phyloP scores from a whole-genome alignment of 1,140 invertebrate species.

The Pollicipes pollicipes region DNA sequence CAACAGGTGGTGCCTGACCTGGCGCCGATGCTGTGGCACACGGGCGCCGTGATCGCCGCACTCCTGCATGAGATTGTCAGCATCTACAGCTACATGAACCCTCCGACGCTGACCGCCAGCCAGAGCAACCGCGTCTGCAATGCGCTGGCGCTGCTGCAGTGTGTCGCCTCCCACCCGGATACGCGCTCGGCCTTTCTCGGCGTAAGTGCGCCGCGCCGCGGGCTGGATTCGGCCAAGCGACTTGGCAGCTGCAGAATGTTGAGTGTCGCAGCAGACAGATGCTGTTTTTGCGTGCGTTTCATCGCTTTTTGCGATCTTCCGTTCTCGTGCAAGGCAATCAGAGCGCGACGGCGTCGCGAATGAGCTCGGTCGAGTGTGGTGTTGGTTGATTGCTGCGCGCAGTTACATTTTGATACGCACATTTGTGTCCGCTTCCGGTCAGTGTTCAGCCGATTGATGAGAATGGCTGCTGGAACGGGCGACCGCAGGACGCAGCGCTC shows the following conservation, averaged over 20 bases:
- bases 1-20: conserved; percentile 66
- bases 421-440: too few species aligned
- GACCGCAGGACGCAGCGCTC: too few species aligned
- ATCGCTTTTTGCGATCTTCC: too few species aligned
- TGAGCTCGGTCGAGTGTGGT: too few species aligned
- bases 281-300: too few species aligned
- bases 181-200: conserved; percentile 54
- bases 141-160: conserved; percentile 89
- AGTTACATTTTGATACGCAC: too few species aligned
- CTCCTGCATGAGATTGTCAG: conserved; percentile 79
- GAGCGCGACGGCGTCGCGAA: too few species aligned
- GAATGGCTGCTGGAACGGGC: too few species aligned
- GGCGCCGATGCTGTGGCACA: conserved; percentile 96
- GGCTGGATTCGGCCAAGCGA: conserved; percentile 23
- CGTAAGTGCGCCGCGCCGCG: conserved; percentile 35
- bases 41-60: conserved; percentile 92
- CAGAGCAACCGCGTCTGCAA: conserved; percentile 95
- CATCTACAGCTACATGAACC: conserved; percentile 95
- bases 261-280: too few species aligned
- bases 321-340: too few species aligned
- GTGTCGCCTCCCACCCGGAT: conserved; percentile 97
- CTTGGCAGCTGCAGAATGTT: conserved; percentile 4
- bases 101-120: conserved; percentile 81
- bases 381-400: too few species aligned
- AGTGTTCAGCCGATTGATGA: too few species aligned